Base-by-base conservation (phyloP, 2,113 vertebrate genomes). In the Gobius niger region DNA sequence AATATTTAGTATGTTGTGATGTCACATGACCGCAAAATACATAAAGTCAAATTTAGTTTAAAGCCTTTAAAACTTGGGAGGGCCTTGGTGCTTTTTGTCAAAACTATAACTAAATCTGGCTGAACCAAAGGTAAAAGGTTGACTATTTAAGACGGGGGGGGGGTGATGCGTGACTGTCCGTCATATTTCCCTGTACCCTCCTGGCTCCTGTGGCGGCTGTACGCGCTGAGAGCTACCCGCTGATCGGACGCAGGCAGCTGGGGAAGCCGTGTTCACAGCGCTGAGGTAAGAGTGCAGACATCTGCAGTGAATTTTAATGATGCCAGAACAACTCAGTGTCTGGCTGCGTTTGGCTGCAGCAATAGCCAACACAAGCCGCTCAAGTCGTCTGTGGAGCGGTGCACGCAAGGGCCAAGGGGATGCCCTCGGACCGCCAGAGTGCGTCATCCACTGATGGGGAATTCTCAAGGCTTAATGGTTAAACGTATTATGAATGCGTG, bases 221-320 rank as follows among this genome's bases (percentile, higher is more conserved):
- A 81, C 82, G 78, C 72, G 68, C 65, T 76, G 73, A 86, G 83
- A 86, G 83, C 87, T 90, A 82, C 88, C 74, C 87, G 86, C 81
- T 85, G 85, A 87, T 85, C 83, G 80, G 75, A 76, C 87, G 84
- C 85, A 87, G 87, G 78, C 85, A 90, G 86, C 88, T 88, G 85
- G 87, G 88, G 85, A 90, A 91, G 88, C 89, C 89, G 80, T 82
- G 75, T 86, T 90, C 86, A 88, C 73, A 73, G 67, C 78, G 72
- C 78, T 92, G 89, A 93, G 83, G 84, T 90, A 84, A 90, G 82
- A 80, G 74, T 77, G 86, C 70, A 88, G 85, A 89, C 88, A 92
- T 92, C 87, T 92, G 88, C 85, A 90, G 82, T 83, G 87, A 88
- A 79, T 89, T 90, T 83, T 88, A 89, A 90, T 91, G 89, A 88